These are phyloP conservation scores for Therioaphis trifolii DNA, from an alignment of 2,888 invertebrate species.

Conservation along the genomic window DNA sequence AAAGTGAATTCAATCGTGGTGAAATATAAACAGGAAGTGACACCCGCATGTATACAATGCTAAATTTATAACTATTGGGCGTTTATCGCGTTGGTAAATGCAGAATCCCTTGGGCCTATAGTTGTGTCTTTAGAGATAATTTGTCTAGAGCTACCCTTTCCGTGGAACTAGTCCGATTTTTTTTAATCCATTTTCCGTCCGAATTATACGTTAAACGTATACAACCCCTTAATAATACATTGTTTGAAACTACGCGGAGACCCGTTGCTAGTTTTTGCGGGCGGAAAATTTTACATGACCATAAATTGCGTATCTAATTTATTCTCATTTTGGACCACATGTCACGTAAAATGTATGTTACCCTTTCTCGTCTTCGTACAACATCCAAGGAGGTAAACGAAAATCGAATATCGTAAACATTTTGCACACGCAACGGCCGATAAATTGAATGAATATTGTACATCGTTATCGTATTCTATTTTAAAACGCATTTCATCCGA, in stretches of 20 bases:
- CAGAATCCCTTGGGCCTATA: constrained; percentile 5
- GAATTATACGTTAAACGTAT: background rate
- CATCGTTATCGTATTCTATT: too few relatives aligned
- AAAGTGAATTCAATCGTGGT: too few relatives aligned
- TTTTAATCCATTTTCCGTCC: constrained; percentile 11
- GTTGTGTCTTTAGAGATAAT: constrained; percentile 36
- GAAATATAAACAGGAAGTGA: too few relatives aligned
- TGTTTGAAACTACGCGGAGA: constrained; percentile 2
- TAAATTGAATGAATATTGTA: too few relatives aligned
- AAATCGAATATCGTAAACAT: too few relatives aligned
- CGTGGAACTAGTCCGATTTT: background rate
- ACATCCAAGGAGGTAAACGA: background rate
- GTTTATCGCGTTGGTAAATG: constrained; percentile 28
- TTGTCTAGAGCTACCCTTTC: constrained; percentile 28
- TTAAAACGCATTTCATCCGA: too few relatives aligned
- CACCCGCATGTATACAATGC: background rate
- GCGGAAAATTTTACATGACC: constrained; percentile 12
- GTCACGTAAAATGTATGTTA: background rate
- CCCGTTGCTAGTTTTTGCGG: constrained; percentile 18
- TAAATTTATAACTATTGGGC: constrained; percentile 16
- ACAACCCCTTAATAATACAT: constrained; percentile 10
- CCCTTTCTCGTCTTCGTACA: background rate
- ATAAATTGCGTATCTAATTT: constrained; percentile 36
- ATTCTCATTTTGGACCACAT: background rate
- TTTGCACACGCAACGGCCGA: too few relatives aligned